Base-by-base conservation (phyloP, 2,113 vertebrate genomes). In the Himantopus leucocephalus region DNA sequence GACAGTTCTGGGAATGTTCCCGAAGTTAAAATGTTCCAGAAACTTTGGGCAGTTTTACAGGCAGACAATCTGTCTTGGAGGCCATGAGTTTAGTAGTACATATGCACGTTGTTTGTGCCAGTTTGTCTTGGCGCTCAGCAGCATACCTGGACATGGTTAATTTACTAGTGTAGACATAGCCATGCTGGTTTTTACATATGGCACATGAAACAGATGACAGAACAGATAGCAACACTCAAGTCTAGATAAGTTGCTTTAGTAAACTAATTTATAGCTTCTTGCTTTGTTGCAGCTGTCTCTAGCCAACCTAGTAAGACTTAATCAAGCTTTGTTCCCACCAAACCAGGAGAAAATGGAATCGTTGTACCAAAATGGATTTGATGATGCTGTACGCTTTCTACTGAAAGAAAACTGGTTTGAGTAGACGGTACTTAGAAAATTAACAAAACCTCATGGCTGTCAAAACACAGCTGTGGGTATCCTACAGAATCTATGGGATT, bases 261-360 rank as follows among this genome's bases (percentile, higher is more conserved):
- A 21, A 52, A 30, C 14, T 23, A n/a, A 84, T 71, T 45, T 64
- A 32, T 2, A 16, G 13, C 50, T 41, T 52, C 62, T 81, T 2
- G 27, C 56, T 96, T 79, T 94, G 30, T 93, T 92, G 78, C 95
- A 99, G 99, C n/a, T 99, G 84, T 99, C 99, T 15, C 2, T 97
- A 90, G 97, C 98, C 43, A 99, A 99, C 95, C 24, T 99, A 45
- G 86, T 97, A 95, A 97, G 99, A 68, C 97, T 99, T 90, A 98
- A 97, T 93, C 98, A 97, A 88, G 98, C 98, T 74, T 97, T 99
- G 37, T 99, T 99, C 96, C 99, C 99, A 12, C 99, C 99, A 4
- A 52, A 97, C 59, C 62, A 81, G 73, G 34, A 74, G 67, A 92
- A 92, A 72, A 98, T 99, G 99, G 95, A 96, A 8, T 90, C 5